Conservation (phyloP, 2,113 vertebrate species). For the Ellobius talpinus region DNA sequence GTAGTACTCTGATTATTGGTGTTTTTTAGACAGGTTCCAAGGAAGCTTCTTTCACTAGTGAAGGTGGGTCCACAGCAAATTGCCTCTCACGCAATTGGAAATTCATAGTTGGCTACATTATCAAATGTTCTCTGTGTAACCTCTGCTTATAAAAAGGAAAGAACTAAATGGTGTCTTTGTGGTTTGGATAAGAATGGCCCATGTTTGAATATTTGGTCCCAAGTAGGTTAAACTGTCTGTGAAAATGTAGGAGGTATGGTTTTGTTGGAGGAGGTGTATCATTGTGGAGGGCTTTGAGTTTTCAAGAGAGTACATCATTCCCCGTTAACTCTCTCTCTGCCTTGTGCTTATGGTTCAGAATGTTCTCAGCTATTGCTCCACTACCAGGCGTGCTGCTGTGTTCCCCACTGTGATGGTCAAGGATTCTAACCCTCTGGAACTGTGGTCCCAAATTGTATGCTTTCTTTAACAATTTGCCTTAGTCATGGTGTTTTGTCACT, state of each 20-base stretch:
- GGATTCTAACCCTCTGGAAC: neutral
- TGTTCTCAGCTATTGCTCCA: neutral
- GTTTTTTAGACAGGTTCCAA: neutral
- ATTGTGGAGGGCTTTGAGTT: neutral
- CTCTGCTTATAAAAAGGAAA: conserved; percentile 10
- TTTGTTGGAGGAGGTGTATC: neutral
- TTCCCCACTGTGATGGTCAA: neutral
- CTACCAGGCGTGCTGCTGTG: neutral
- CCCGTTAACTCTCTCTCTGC: neutral
- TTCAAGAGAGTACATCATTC: neutral
- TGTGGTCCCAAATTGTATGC: neutral
- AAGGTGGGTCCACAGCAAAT: conserved; percentile 12
- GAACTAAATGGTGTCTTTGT: conserved; percentile 1
- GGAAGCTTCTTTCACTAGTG: neutral
- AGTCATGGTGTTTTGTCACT: neutral
- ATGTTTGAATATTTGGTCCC: neutral
- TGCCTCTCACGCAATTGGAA: conserved; percentile 32
- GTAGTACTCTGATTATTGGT: neutral
- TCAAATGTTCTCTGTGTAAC: conserved; percentile 51
- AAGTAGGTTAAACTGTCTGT: neutral
- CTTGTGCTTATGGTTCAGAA: neutral
- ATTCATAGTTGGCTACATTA: neutral
- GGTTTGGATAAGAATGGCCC: neutral
- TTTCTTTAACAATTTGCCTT: neutral
- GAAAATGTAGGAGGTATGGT: neutral